Evolutionary conservation across 2,113 vertebrate genomes (phyloP).

Genomic region (Grammomys surdaster): DNA sequence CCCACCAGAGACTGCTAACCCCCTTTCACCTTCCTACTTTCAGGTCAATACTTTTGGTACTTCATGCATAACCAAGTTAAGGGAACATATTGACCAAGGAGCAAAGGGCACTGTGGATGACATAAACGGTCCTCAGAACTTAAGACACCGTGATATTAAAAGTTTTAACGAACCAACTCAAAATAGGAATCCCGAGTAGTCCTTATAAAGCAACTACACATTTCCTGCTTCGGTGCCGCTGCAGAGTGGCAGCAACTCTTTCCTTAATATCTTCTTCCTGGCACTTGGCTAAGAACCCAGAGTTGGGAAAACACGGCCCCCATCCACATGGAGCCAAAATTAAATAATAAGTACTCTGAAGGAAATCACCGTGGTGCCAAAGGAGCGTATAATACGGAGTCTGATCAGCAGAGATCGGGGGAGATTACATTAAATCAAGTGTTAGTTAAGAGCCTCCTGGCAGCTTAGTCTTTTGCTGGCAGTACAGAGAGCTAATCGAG

Average conservation of each 20-base stretch:
- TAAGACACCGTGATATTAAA: not conserved
- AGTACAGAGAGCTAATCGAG: not conserved
- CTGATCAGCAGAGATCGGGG: not conserved
- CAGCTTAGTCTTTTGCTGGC: not conserved
- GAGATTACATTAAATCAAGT: not conserved
- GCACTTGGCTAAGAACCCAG: not conserved
- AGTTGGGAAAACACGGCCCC: not conserved
- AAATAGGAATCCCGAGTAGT: not conserved
- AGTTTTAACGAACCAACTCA: not conserved
- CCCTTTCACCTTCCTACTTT: not conserved
- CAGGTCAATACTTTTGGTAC: not conserved
- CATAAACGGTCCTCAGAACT: not conserved
- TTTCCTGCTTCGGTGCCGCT: not conserved
- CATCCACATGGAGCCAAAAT: not conserved
- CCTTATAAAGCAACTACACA: not conserved
- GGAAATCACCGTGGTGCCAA: not conserved
- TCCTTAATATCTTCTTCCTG: slow-evolving; percentile 33
- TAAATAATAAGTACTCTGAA: not conserved
- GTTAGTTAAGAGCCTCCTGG: not conserved
- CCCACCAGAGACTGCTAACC: not conserved
- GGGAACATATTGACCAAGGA: not conserved
- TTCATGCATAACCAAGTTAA: not conserved
- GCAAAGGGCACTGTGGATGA: not conserved
- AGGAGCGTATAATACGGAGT: not conserved
- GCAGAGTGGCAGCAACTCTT: not conserved